A percentile compares a stretch with the other conserved stretches of the same genome.
These are phyloP conservation scores for Polydrusus pterygomalis DNA, from an alignment of 2,888 invertebrate genomes.

Conservation along the genomic window DNA sequence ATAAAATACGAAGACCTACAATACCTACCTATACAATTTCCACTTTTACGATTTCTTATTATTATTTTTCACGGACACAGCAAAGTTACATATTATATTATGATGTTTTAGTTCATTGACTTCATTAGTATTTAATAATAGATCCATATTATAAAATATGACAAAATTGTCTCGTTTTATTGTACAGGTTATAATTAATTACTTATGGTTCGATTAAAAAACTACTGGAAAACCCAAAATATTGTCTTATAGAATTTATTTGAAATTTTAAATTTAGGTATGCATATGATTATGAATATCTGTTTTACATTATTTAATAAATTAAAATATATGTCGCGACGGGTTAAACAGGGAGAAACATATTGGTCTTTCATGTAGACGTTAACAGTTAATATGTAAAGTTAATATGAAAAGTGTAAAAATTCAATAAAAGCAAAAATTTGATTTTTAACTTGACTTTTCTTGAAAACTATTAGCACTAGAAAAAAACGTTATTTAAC, in stretches of 20 bases:
- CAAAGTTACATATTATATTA: constrained; percentile 32
- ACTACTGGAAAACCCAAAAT: constrained; percentile 1
- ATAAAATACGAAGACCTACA: constrained; percentile 29
- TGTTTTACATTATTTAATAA: too few relatives aligned
- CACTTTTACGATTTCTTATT: constrained; percentile 43
- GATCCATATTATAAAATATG: constrained; percentile 37
- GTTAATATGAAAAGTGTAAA: too few relatives aligned
- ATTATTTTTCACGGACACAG: constrained; percentile 44
- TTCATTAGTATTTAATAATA: constrained; percentile 46
- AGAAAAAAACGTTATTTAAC: too few relatives aligned
- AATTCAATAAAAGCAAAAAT: too few relatives aligned
- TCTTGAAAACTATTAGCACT: too few relatives aligned
- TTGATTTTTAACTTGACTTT: too few relatives aligned
- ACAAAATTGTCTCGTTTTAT: constrained; percentile 25
- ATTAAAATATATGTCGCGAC: too few relatives aligned
- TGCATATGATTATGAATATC: too few relatives aligned
- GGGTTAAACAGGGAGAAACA: too few relatives aligned
- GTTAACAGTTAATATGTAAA: too few relatives aligned
- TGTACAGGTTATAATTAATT: constrained; percentile 5
- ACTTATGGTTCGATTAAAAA: background rate
- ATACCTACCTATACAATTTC: constrained; percentile 33
- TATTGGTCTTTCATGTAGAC: too few relatives aligned
- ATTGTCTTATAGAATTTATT: background rate
- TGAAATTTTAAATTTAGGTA: background rate
- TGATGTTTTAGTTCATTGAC: constrained; percentile 50